Evolutionary conservation across 2,797 vertebrate genomes (phyloP), one percentile per base, ranked within the genome.

Genomic region (Rhinatrema bivittatum): DNA sequence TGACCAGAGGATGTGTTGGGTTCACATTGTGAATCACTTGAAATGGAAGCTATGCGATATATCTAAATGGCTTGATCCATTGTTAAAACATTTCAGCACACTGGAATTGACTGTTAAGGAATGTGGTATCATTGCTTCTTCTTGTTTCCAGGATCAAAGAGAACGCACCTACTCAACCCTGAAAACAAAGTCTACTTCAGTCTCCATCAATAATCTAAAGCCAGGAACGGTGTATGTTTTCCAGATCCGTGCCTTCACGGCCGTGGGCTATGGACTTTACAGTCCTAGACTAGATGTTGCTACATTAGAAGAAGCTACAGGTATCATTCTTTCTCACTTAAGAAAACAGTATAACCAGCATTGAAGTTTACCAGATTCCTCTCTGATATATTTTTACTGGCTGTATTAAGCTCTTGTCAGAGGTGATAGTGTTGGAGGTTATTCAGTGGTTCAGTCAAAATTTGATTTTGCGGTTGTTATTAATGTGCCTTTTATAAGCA

Each of bases 191-290:
- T 89, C 87, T 50, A 97, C 92, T 15, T 93, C 92, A 17, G 92
- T 87, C 50, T 96, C 89, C 4, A 91, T 98, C 56, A 95, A 90
- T 76, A 97, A 98, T 71, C 74, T 98, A 71, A 96, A 93, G 67
- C 92, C 95, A 58, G 93, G 91, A 78, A 98, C 93, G 30, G 87
- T 91, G 16, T 98, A 98, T 50, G 85, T 98, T 59, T 98, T 98
- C 77, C 95, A 98, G 81, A 95, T 98, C 56, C 82, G 95, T 47
- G 95, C 95, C 35, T 94, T 98, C 66, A 98, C 94, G 7, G 89
- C 94, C 32, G 93, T 93, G 1, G 95, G 95, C 4, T 98, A 94
- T 47, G 94, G 94, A 42, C 98, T 82, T 63, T 98, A 85, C 16
- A 91, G 95, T 11, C 93, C 93, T 44, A 81, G 92, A 39, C 73